Evolutionary conservation across 1,140 invertebrate species (phyloP).

Genomic region (Helicoverpa armigera): DNA sequence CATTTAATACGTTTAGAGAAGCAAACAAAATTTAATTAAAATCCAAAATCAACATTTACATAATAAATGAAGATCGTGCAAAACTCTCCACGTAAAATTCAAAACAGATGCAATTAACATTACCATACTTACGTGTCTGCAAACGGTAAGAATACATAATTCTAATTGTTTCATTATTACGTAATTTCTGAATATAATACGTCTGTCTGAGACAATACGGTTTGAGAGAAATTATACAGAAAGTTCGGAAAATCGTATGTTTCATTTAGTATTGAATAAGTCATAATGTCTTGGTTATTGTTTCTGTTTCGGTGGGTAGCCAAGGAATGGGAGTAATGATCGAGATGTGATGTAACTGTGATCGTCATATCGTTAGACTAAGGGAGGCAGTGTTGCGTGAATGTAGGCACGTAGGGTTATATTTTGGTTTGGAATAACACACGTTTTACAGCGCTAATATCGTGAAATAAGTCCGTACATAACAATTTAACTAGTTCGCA

Average conservation of each 20-base stretch:
- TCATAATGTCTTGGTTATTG: constrained; percentile 6
- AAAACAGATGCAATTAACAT: constrained; percentile 25
- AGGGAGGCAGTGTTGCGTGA: too few relatives aligned
- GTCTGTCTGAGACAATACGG: constrained; percentile 8
- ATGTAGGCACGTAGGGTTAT: too few relatives aligned
- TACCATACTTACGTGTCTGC: constrained; percentile 2
- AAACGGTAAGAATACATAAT: constrained; percentile 17
- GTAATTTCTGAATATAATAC: constrained; percentile 21
- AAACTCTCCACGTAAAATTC: background rate
- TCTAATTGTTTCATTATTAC: constrained; percentile 22
- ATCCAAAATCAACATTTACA: background rate
- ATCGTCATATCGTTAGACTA: too few relatives aligned
- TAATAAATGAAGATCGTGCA: background rate
- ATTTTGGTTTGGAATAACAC: too few relatives aligned
- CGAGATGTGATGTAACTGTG: background rate
- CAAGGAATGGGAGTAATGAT: background rate
- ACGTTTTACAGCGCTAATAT: too few relatives aligned
- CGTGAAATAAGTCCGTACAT: too few relatives aligned
- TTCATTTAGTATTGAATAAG: constrained; percentile 24
- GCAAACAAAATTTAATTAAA: background rate
- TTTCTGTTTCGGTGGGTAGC: constrained; percentile 14
- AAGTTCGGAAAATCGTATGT: constrained; percentile 9
- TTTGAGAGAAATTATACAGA: constrained; percentile 31
- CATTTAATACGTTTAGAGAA: too few relatives aligned
- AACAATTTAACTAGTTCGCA: too few relatives aligned